These are phyloP conservation scores for Tetropium fuscum DNA, from an alignment of 2,888 invertebrate genomes.

Conservation along the genomic window DNA sequence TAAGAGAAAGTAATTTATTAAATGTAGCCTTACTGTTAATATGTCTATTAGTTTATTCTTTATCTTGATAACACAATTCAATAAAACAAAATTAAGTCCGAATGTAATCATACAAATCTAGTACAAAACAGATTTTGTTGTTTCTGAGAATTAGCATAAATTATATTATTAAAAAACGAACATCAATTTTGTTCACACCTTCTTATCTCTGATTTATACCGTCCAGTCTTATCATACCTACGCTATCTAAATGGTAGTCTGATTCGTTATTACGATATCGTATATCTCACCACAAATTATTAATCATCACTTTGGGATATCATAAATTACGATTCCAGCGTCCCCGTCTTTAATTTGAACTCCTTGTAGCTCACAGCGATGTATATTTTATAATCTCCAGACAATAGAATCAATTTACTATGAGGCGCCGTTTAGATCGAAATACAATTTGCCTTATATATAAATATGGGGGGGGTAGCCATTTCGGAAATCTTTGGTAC, in stretches of 20 bases:
- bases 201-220: too few species aligned
- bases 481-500: too few species aligned
- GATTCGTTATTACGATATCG: constrained; percentile 58
- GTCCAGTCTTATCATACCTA: constrained; percentile 59
- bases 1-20: constrained; percentile 16
- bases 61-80: constrained; percentile 16
- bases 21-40: background rate
- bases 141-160: too few species aligned
- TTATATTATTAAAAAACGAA: too few species aligned
- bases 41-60: background rate
- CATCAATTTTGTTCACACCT: too few species aligned
- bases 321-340: constrained; percentile 57
- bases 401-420: too few species aligned
- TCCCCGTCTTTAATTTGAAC: constrained; percentile 39
- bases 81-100: background rate
- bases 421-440: too few species aligned
- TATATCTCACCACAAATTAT: constrained; percentile 56
- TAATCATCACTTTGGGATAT: constrained; percentile 58
- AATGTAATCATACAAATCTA: background rate
- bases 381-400: too few species aligned
- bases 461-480: too few species aligned
- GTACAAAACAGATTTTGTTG: too few species aligned
- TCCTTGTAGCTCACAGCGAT: too few species aligned
- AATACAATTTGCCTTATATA: too few species aligned
- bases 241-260: constrained; percentile 62